phyloP scores from a whole-genome alignment of 2,113 vertebrate species.

The Mystacornis crossleyi region DNA sequence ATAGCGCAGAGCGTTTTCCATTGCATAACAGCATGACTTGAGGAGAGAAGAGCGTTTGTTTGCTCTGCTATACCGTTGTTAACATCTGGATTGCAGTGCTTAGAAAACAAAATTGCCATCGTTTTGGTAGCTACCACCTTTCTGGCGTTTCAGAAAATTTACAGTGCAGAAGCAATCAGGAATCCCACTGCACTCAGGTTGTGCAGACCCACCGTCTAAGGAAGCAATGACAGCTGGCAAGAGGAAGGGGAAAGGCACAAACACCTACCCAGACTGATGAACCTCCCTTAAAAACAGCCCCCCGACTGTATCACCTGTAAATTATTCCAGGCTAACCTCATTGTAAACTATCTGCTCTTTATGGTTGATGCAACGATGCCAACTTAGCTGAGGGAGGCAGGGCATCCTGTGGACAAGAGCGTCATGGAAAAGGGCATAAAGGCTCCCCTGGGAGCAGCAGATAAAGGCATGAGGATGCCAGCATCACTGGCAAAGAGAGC shows the following conservation, averaged over 20 bases:
- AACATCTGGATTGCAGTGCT: constrained; percentile 16
- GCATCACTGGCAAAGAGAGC: not conserved
- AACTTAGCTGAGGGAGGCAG: not conserved
- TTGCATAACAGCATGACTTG: not conserved
- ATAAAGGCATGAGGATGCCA: not conserved
- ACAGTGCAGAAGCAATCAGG: not conserved
- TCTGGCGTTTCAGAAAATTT: not conserved
- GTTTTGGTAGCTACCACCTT: not conserved
- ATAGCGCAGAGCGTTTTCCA: not conserved
- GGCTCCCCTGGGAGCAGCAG: not conserved
- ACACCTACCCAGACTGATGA: not conserved
- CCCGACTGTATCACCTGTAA: not conserved
- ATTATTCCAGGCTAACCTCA: not conserved
- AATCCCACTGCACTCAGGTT: not conserved
- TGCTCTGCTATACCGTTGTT: not conserved
- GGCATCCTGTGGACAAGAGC: not conserved
- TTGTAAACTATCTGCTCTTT: not conserved
- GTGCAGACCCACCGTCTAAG: not conserved
- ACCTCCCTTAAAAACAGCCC: not conserved
- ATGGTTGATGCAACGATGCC: not conserved
- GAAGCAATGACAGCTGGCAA: not conserved
- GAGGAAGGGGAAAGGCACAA: not conserved
- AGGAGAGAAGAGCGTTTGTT: not conserved
- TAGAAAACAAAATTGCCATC: not conserved
- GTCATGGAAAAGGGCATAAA: not conserved